These are phyloP conservation scores for Hormaphis cornu DNA, from an alignment of 1,140 invertebrate species.

Conservation along the genomic window DNA sequence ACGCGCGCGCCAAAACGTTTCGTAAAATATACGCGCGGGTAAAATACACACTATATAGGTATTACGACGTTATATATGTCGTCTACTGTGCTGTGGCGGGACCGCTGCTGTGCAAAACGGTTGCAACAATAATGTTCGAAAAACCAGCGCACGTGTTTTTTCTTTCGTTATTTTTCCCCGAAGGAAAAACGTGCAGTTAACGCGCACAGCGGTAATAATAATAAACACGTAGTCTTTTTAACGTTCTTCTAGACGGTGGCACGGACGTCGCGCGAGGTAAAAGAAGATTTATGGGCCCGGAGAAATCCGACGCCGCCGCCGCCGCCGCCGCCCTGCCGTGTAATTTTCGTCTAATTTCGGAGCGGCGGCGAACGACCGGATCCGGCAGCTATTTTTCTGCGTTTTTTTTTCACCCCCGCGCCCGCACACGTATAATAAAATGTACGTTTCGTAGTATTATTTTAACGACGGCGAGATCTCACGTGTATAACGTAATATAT, in stretches of 20 bases:
- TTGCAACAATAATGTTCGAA: background rate
- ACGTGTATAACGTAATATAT: no score
- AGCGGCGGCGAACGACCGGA: no score
- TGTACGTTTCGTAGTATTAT: no score
- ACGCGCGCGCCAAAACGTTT: background rate
- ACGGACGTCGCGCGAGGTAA: background rate
- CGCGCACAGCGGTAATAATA: no score
- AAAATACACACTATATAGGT: background rate
- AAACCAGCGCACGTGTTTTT: constrained; percentile 2
- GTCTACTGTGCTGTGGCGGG: background rate
- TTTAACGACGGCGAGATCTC: no score
- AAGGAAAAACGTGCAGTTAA: background rate
- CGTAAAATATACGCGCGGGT: background rate
- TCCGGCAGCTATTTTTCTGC: no score
- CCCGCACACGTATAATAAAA: no score
- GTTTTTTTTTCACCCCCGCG: no score
- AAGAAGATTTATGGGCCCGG: constrained; percentile 21
- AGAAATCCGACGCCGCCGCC: background rate
- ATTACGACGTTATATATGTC: background rate
- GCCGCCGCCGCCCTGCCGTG: background rate
- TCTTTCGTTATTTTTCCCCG: background rate
- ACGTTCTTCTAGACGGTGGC: background rate
- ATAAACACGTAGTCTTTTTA: constrained; percentile 27
- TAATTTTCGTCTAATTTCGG: constrained; percentile 24
- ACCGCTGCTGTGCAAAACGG: background rate